Evolutionary conservation across 2,113 vertebrate species (phyloP), one percentile per base, ranked within the genome.

Genomic region (Saimiri boliviensis): DNA sequence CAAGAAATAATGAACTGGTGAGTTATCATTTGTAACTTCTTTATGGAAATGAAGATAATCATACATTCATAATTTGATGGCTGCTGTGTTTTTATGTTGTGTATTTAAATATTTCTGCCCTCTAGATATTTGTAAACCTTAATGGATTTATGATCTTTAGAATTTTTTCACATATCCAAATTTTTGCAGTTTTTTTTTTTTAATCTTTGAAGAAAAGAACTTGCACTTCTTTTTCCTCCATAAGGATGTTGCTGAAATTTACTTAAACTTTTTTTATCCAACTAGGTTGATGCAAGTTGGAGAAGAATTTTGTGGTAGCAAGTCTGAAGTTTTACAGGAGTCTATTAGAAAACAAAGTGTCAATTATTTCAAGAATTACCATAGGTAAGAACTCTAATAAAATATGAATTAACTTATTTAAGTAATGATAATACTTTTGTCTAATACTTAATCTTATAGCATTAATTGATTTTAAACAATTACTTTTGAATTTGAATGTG

Each of bases 321-420:
- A 99, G 97, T 99, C 99, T 16, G 99, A 99, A 98, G 99, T 99
- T 96, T 98, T 99, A 97, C 99, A 99, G 98, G 99, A 99, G 96
- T 99, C 99, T 52, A 99, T 99, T 98, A 99, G 99, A 98, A 99
- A 99, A 89, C 99, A 99, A 98, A 99, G 99, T 27, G 98, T 99
- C 82, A 99, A 99, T 98, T 99, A 99, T 98, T 99, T 99, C 97
- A 99, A 99, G 97, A 99, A 99, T 94, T 99, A 99, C 97, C 99
- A 99, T 99, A 99, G 99, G 99, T 99, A 96, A 99, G 98, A 94
- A 95, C 25, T 68, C 40, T 45, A 81, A 58, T 93, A 0, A 70
- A n/a, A 30, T 49, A 56, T 19, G 19, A 91, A 63, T 91, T 47
- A 13, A 42, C 77, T 3, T 93, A 85, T 90, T 54, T 91, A 86